Percentiles rank a stretch among this genome's conserved stretches.
Conservation (phyloP, 1,140 invertebrate genomes). For the Araneus ventricosus region DNA sequence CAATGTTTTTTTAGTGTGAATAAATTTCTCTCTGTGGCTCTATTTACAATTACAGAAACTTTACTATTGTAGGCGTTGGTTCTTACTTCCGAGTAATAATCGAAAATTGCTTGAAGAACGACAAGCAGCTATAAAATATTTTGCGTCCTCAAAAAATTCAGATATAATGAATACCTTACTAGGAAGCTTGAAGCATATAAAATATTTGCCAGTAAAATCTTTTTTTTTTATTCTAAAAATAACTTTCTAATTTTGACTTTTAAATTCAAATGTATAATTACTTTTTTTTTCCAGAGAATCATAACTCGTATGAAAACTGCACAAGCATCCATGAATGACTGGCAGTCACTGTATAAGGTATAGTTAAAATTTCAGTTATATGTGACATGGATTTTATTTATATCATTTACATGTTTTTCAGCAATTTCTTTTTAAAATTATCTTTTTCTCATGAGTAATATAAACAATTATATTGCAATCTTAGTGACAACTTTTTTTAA, state of each 20-base stretch:
- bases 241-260: background rate
- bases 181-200: constrained; percentile 83
- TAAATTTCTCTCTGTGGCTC: background rate
- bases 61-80: constrained; percentile 55
- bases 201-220: constrained; percentile 82
- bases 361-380: background rate
- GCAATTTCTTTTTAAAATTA: too few species aligned
- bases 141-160: constrained; percentile 82
- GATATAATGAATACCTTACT: constrained; percentile 83
- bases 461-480: too few species aligned
- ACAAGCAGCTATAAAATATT: constrained; percentile 83
- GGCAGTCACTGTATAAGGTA: constrained; percentile 82
- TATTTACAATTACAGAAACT: background rate
- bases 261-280: background rate
- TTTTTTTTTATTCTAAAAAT: background rate
- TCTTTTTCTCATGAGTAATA: too few species aligned
- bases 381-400: background rate
- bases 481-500: too few species aligned
- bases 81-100: constrained; percentile 52
- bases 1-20: background rate
- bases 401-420: too few species aligned
- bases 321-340: constrained; percentile 84
- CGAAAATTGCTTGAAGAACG: constrained; percentile 83
- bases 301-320: constrained; percentile 84
- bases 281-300: constrained; percentile 78